Conservation (phyloP, 2,797 vertebrate species). For the Strix occidentalis region DNA sequence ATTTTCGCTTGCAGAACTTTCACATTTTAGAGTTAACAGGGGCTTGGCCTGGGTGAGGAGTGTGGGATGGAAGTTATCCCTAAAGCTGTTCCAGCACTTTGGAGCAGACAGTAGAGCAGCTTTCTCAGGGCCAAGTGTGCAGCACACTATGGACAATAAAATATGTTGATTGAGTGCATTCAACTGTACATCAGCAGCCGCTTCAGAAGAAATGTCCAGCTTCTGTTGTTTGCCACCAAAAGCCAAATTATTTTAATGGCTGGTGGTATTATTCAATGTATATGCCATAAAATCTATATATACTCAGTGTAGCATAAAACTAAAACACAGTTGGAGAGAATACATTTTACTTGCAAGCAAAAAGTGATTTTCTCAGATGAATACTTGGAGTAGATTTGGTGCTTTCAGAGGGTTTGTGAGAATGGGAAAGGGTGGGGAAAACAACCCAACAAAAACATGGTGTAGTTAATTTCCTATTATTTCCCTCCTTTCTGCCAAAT, state of each 20-base stretch:
- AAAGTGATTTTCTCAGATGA: neutral
- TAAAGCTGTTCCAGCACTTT: neutral
- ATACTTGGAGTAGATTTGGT: neutral
- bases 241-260: neutral
- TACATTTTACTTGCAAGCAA: neutral
- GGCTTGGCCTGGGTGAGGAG: neutral
- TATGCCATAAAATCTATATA: neutral
- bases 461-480: neutral
- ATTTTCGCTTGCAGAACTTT: neutral
- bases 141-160: neutral
- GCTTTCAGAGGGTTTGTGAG: neutral
- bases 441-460: neutral
- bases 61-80: neutral
- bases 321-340: neutral
- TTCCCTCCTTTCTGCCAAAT: neutral
- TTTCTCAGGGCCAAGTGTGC: neutral
- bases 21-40: neutral
- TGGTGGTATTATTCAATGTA: neutral
- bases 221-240: neutral
- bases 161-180: neutral
- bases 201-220: neutral
- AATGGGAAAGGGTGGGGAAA: neutral
- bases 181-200: neutral
- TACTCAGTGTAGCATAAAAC: neutral
- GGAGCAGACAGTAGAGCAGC: neutral